Base-by-base conservation (phyloP, 2,797 vertebrate genomes). In the Neosalanx taihuensis region DNA sequence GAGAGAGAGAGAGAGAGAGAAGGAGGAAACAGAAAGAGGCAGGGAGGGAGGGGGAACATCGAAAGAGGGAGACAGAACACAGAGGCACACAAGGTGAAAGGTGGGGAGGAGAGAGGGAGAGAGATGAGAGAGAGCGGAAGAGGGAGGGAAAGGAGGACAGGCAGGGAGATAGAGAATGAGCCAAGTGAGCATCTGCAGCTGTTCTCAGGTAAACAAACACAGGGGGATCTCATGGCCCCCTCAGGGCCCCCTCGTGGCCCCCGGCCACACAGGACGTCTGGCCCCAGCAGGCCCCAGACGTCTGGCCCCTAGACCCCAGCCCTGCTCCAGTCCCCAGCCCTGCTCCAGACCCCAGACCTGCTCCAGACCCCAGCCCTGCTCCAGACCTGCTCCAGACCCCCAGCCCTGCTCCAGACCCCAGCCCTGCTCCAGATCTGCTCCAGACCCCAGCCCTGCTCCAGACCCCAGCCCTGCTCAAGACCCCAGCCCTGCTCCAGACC, bases 41-140 rank as follows among this genome's bases (percentile, higher is more conserved):
- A 17, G 6, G 6, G 18, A 23, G 56, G 6, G 6, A 9, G 56
- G 20, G 1, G 6, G 56, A 1, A 57, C 4, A 20, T 5, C 1
- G 57, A n/a, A 3, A 2, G 56, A 58, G 56, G 23, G 56, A 58
- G 56, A 58, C 6, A 12, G 10, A 23, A 58, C n/a, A 58, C 6
- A 12, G 20, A 26, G 57, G 23, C n/a, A 58, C 6, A 26, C 1
- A 26, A 12, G 12, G 57, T 9, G 20, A 12, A 12, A 59, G 2
- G 20, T 3, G 5, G 2, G 12, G 90, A 30, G 33, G 3, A 13
- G 67, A 51, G 33, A 23, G 6, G 70, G 71, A 69, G 62, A 66
- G n/a, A 64, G 65, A 66, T 69, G 37, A 41, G 37, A 41, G 37
- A 3, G 3, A 41, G 37, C 37, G 3, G 9, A 64, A 51, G 23